These are phyloP conservation scores for Graphium colonna DNA, from an alignment of 2,888 invertebrate genomes.

Conservation along the genomic window DNA sequence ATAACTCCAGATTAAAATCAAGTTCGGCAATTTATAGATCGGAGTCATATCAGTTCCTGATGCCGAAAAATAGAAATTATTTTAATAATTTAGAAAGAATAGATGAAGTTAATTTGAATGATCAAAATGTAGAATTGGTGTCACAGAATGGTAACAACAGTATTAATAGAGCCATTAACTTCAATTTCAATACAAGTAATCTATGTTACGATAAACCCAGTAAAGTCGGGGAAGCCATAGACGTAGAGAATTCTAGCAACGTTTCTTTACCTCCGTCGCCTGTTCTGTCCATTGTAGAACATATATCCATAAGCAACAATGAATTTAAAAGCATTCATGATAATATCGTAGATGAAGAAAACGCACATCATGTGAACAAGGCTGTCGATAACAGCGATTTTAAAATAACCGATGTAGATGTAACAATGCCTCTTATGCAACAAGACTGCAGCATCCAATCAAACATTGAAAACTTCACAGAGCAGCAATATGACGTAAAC, in stretches of 20 bases:
- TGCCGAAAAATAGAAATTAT: constrained; percentile 36
- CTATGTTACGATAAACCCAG: neutral
- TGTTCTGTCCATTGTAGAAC: constrained; percentile 66
- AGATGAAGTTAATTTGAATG: constrained; percentile 39
- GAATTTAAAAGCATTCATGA: constrained; percentile 35
- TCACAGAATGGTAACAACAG: constrained; percentile 11
- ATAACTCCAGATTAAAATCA: constrained; percentile 34
- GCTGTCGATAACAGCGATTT: constrained; percentile 38
- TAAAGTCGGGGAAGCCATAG: constrained; percentile 3
- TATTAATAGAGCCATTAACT: constrained; percentile 18
- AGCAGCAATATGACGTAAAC: constrained; percentile 28
- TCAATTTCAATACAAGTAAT: constrained; percentile 9
- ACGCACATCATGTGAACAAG: constrained; percentile 7
- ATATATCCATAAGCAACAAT: constrained; percentile 54
- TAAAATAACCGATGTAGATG: constrained; percentile 46
- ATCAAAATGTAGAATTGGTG: constrained; percentile 3
- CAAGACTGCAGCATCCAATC: constrained; percentile 47
- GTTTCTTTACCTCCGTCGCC: constrained; percentile 61
- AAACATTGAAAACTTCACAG: constrained; percentile 24
- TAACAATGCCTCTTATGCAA: constrained; percentile 57
- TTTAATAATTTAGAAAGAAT: constrained; percentile 43
- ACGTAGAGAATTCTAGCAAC: constrained; percentile 51
- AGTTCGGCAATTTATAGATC: constrained; percentile 50
- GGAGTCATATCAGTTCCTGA: constrained; percentile 58
- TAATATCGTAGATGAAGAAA: constrained; percentile 19